phyloP scores from a whole-genome alignment of 2,797 vertebrate species.

The Gobio occitaniae region DNA sequence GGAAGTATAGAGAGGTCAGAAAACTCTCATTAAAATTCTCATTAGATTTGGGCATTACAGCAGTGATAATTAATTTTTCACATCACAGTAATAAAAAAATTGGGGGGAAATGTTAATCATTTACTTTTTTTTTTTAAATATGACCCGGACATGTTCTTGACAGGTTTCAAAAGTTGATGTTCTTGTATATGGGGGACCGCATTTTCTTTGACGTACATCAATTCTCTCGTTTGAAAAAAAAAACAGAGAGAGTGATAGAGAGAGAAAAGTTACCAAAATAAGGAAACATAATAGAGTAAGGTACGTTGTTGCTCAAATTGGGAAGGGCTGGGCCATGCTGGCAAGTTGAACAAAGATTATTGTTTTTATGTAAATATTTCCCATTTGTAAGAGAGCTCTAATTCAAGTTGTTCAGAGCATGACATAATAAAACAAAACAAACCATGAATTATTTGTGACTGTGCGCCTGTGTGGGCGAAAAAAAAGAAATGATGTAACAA shows the following conservation, averaged over 20 bases:
- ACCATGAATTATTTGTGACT: conserved; percentile 46
- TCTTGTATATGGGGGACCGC: neutral
- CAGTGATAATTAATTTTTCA: neutral
- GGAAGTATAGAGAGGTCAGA: conserved; percentile 1
- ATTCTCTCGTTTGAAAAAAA: neutral
- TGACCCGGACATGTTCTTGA: neutral
- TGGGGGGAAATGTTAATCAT: neutral
- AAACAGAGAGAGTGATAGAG: neutral
- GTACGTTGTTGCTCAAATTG: neutral
- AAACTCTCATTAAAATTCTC: conserved; percentile 11
- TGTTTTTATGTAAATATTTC: conserved; percentile 54
- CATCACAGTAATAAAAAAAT: neutral
- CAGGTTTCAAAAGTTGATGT: neutral
- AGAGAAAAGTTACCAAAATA: neutral
- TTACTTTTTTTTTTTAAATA: neutral
- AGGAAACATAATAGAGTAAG: neutral
- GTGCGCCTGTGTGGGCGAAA: conserved; percentile 38
- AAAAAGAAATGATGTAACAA: conserved; percentile 37
- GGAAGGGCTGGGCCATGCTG: neutral
- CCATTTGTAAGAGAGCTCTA: conserved; percentile 51
- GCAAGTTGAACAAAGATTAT: conserved; percentile 41
- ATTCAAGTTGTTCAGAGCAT: conserved; percentile 51
- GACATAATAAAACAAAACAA: conserved; percentile 50
- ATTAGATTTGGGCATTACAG: neutral
- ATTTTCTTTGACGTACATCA: neutral